Percentiles rank a stretch among this genome's conserved stretches.
Conservation (phyloP, 2,797 vertebrate species). For the Pteronotus mesoamericanus region DNA sequence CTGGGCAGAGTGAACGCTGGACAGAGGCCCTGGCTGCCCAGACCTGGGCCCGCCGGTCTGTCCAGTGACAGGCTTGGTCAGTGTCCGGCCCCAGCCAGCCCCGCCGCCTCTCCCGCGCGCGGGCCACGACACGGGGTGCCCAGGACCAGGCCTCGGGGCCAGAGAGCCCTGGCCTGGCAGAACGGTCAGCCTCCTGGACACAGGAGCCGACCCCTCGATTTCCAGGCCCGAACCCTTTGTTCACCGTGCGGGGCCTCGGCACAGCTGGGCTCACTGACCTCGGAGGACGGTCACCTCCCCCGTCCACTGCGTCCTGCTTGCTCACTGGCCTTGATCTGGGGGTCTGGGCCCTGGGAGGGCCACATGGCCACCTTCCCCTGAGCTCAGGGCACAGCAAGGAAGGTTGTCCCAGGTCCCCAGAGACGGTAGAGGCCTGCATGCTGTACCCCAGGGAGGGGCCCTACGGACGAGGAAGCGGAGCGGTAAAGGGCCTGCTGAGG, state of each 20-base stretch:
- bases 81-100: neutral
- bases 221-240: neutral
- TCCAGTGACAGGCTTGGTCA: neutral
- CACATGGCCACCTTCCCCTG: neutral
- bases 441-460: neutral
- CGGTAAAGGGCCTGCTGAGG: neutral
- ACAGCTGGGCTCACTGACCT: no score
- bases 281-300: fast-evolving
- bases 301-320: fast-evolving
- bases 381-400: no score
- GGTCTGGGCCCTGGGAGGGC: no score
- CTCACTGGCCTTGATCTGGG: neutral
- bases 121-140: fast-evolving
- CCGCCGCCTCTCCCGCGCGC: fast-evolving
- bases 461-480: neutral
- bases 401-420: neutral
- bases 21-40: fast-evolving
- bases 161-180: neutral
- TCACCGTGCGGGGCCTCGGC: fast-evolving
- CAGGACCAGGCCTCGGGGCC: neutral
- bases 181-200: neutral
- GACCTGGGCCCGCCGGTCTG: neutral
- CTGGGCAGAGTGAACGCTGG: no score
- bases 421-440: no score
- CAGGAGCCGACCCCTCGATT: neutral